phyloP scores from a whole-genome alignment of 2,113 vertebrate genomes.

The Raja brachyura region DNA sequence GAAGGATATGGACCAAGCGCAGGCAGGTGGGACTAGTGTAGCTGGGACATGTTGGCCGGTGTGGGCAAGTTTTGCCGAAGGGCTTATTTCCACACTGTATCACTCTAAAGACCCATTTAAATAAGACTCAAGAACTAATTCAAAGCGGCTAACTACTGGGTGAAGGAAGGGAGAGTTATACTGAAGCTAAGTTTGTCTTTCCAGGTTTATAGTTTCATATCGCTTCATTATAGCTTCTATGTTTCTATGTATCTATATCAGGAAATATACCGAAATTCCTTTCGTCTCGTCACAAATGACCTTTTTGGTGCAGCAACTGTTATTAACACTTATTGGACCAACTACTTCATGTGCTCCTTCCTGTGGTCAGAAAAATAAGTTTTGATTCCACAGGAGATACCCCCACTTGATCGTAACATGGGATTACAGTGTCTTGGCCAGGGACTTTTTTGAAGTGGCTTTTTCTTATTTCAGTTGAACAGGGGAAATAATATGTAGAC shows the following conservation, averaged over 20 bases:
- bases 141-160: neutral
- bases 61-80: too few relatives aligned
- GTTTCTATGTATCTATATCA: too few relatives aligned
- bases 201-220: neutral
- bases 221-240: too few relatives aligned
- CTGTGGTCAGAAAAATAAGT: neutral
- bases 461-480: neutral
- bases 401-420: neutral
- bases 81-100: too few relatives aligned
- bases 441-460: too few relatives aligned
- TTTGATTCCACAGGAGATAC: neutral
- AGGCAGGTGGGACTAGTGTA: too few relatives aligned
- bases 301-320: neutral
- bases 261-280: neutral
- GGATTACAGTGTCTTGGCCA: neutral
- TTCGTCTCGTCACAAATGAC: neutral
- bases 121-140: neutral
- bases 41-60: too few relatives aligned
- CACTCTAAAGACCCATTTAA: too few relatives aligned
- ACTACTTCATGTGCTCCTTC: neutral
- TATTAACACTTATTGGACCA: too few relatives aligned
- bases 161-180: neutral
- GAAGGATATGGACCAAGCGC: too few relatives aligned
- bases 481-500: too few relatives aligned
- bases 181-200: neutral